Evolutionary conservation across 1,140 invertebrate species (phyloP).

Genomic region (Pachypsylla venusta): DNA sequence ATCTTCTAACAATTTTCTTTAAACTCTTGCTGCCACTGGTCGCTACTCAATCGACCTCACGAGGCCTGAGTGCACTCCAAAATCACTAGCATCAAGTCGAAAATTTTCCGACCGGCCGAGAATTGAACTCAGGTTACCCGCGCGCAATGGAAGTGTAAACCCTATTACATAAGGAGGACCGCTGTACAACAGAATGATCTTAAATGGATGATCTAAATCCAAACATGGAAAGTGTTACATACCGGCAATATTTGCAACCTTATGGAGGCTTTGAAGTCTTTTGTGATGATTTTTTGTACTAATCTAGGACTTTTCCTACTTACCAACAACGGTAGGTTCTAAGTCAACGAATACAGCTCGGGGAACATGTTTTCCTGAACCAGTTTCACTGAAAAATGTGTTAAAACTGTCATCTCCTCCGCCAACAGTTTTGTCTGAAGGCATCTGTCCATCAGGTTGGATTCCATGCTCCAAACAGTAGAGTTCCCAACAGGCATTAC

Average conservation of each 20-base stretch:
- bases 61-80: too few relatives aligned
- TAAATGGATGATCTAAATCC: too few relatives aligned
- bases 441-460: constrained; percentile 72
- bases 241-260: constrained; percentile 40
- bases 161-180: too few relatives aligned
- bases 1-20: too few relatives aligned
- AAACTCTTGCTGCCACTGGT: too few relatives aligned
- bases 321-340: constrained; percentile 47
- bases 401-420: constrained; percentile 60
- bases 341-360: constrained; percentile 49
- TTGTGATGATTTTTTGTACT: neutral
- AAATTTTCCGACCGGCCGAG: too few relatives aligned
- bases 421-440: constrained; percentile 50
- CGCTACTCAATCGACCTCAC: too few relatives aligned
- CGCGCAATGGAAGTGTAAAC: too few relatives aligned
- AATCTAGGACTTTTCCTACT: constrained; percentile 13
- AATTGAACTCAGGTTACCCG: too few relatives aligned
- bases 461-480: constrained; percentile 74
- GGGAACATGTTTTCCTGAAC: constrained; percentile 44
- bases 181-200: too few relatives aligned
- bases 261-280: constrained; percentile 27
- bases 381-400: constrained; percentile 35
- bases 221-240: constrained; percentile 38
- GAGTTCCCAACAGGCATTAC: constrained; percentile 64
- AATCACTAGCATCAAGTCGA: too few relatives aligned